phyloP scores from a whole-genome alignment of 2,113 vertebrate species.

The Neoarius graeffei region DNA sequence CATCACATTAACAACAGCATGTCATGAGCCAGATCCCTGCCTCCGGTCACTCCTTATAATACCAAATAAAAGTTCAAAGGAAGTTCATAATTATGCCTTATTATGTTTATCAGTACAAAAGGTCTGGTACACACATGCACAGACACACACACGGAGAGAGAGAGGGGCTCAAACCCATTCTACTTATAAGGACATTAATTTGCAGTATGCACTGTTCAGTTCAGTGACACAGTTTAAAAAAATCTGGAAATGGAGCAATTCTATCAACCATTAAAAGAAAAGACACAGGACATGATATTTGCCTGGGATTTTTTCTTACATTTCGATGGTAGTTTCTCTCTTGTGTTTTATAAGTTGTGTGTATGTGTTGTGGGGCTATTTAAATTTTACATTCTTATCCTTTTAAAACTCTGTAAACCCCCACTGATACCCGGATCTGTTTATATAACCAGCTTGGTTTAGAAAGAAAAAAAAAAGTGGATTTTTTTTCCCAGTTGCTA shows the following conservation, averaged over 20 bases:
- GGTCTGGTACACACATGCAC: not conserved
- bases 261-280: not conserved
- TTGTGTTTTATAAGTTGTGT: not conserved
- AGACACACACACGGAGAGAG: not conserved
- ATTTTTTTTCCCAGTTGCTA: not conserved
- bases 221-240: not conserved
- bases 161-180: not conserved
- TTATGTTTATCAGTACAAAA: not conserved
- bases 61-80: constrained; percentile 18
- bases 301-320: not conserved
- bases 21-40: not conserved
- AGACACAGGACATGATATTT: not conserved
- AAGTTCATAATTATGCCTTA: constrained; percentile 36
- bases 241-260: not conserved
- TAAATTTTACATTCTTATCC: not conserved
- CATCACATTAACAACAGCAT: not conserved
- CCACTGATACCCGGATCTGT: not conserved
- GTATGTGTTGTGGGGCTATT: not conserved
- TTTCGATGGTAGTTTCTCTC: not conserved
- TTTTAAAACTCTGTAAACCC: not conserved
- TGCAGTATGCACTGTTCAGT: not conserved
- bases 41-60: not conserved
- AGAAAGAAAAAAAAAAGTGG: not conserved
- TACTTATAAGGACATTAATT: not conserved
- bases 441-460: not conserved